These are phyloP conservation scores for Sphaerophoria rueppellii DNA, from an alignment of 2,888 invertebrate genomes.

Conservation along the genomic window DNA sequence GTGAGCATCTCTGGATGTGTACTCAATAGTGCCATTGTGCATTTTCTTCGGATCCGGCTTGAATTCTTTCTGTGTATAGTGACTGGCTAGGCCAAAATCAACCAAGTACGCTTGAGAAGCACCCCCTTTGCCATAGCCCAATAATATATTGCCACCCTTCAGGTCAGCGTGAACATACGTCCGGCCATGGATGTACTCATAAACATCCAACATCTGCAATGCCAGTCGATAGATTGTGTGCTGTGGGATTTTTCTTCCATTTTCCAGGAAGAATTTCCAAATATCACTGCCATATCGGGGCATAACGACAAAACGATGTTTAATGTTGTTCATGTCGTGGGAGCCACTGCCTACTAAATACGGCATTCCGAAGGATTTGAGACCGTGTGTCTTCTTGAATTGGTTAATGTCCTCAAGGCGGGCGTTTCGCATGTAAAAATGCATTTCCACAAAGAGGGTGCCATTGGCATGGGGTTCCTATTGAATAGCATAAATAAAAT, in stretches of 20 bases:
- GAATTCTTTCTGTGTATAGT: constrained; percentile 89
- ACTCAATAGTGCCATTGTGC: constrained; percentile 98
- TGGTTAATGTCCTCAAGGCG: constrained; percentile 82
- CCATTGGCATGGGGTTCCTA: constrained; percentile 77
- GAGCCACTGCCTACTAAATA: constrained; percentile 92
- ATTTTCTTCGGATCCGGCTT: constrained; percentile 95
- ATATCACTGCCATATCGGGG: constrained; percentile 94
- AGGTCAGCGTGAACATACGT: constrained; percentile 98
- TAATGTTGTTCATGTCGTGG: constrained; percentile 87
- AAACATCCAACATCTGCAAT: constrained; percentile 92
- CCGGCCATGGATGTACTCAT: constrained; percentile 95
- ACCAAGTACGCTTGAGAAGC: constrained; percentile 92
- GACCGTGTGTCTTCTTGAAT: constrained; percentile 74
- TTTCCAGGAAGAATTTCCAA: constrained; percentile 88
- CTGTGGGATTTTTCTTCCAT: constrained; percentile 87
- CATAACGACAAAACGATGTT: constrained; percentile 95
- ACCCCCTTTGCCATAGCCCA: constrained; percentile 87
- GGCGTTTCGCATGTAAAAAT: constrained; percentile 91
- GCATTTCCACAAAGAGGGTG: constrained; percentile 86
- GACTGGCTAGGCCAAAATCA: constrained; percentile 95
- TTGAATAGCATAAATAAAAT: not conserved
- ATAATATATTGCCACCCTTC: constrained; percentile 95
- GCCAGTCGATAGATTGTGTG: constrained; percentile 91
- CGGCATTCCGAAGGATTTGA: constrained; percentile 76
- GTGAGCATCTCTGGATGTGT: constrained; percentile 98